A percentile compares a stretch with the other conserved stretches of the same genome.
phyloP scores from a whole-genome alignment of 1,140 invertebrate genomes.

The Drosophila guanche region DNA sequence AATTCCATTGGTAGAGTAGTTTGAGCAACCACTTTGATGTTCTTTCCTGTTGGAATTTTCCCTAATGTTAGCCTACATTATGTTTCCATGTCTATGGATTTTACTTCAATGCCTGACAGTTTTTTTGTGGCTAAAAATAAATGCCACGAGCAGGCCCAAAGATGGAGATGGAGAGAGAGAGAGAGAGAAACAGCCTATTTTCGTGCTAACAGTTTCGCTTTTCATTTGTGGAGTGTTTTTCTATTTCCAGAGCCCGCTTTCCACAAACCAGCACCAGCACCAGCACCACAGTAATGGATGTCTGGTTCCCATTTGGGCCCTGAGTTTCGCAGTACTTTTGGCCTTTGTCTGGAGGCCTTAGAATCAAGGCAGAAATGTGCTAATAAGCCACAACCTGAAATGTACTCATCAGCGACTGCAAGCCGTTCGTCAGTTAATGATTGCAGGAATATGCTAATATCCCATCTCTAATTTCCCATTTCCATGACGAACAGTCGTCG shows the following conservation, averaged over 20 bases:
- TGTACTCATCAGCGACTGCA: slow-evolving; percentile 39
- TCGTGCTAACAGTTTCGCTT: slow-evolving; percentile 71
- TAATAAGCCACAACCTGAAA: slow-evolving; percentile 31
- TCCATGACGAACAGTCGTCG: slow-evolving; percentile 49
- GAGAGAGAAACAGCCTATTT: slow-evolving; percentile 33
- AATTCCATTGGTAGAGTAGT: slow-evolving; percentile 26
- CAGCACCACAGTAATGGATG: no score
- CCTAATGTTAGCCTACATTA: slow-evolving; percentile 49
- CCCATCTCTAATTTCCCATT: slow-evolving; percentile 17
- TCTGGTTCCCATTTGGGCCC: slow-evolving; percentile 12
- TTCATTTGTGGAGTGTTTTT: slow-evolving; percentile 58
- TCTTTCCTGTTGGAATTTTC: slow-evolving; percentile 11
- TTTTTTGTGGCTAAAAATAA: slow-evolving; percentile 67
- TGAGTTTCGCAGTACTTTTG: slow-evolving; percentile 10
- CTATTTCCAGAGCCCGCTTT: slow-evolving; percentile 20
- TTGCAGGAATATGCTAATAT: slow-evolving; percentile 74
- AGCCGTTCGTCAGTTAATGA: slow-evolving; percentile 48
- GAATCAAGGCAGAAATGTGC: slow-evolving; percentile 26
- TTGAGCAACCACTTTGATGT: slow-evolving; percentile 10
- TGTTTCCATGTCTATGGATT: slow-evolving; percentile 45
- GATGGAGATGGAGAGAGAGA: slow-evolving; percentile 15
- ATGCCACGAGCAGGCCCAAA: slow-evolving; percentile 41
- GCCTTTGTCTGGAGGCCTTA: slow-evolving; percentile 8
- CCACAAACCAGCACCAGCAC: slow-evolving; percentile 1
- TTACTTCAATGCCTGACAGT: slow-evolving; percentile 43